These are phyloP conservation scores for Ciconia nigra DNA, from an alignment of 2,797 vertebrate genomes.

Conservation along the genomic window DNA sequence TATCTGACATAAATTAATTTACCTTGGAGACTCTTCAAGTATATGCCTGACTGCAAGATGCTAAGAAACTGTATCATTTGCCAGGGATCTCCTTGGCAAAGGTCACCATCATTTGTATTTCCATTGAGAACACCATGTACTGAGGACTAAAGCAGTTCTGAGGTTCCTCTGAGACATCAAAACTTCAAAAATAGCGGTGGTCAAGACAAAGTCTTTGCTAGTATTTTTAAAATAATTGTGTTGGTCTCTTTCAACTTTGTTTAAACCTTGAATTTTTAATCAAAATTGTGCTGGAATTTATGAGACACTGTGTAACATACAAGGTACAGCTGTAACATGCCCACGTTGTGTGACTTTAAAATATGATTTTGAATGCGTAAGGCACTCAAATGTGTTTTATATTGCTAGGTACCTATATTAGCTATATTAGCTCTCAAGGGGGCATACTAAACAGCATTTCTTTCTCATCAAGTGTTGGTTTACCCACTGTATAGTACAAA, in stretches of 20 bases:
- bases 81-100: slow-evolving; percentile 38
- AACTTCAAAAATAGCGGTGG: not conserved
- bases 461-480: not conserved
- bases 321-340: not conserved
- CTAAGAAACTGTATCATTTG: not conserved
- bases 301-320: not conserved
- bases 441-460: not conserved
- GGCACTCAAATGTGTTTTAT: not conserved
- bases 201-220: not conserved
- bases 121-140: not conserved
- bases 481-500: not conserved
- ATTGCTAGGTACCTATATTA: not conserved
- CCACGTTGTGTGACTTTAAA: not conserved
- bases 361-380: not conserved
- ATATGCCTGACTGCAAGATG: not conserved
- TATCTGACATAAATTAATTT: not conserved
- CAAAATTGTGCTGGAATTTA: not conserved
- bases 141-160: not conserved
- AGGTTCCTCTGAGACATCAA: not conserved
- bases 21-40: not conserved
- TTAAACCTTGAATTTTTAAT: not conserved
- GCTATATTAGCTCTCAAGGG: not conserved
- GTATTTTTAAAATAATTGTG: not conserved
- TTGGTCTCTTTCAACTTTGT: not conserved
- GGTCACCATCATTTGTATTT: slow-evolving; percentile 18